Base-by-base conservation (phyloP, 1,140 invertebrate species). In the Trichogramma pretiosum region DNA sequence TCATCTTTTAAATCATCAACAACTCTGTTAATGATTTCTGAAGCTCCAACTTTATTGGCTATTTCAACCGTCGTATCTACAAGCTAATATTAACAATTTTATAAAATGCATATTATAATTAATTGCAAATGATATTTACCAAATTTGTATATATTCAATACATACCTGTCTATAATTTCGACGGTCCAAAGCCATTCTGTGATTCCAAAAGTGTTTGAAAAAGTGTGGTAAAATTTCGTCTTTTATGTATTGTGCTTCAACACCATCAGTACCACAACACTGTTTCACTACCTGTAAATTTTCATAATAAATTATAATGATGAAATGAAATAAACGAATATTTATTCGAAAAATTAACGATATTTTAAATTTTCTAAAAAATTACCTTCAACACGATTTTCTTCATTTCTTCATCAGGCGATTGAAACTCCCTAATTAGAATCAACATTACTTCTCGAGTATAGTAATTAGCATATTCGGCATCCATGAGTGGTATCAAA, bases 361-460 rank as follows among this genome's bases (percentile, higher is more conserved):
- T 36, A 17, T 44, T 45, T 34, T 16, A 42, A 41, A 24, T 35
- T 59, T 61, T n/a, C n/a, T n/a, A n/a, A n/a, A n/a, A n/a, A n/a
- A n/a, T n/a, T 65, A 87, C 89, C 77, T 99, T 99, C 30, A 99
- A 76, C 1, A 99, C 97, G 74, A 99, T 99, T 67, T 99, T 99
- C 67, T 99, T 99, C 97, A 99, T 99, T 80, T 99, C 97, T 73
- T 99, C 97, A 73, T 99, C 97, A 3, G 97, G 96, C 36, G 95
- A 98, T 68, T 97, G 93, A 68, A 99, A 99, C 74, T 99, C 97
- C 71, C 97, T 81, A 62, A 99, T 98, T 7, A 99, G 75, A 71
- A 99, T 99, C 63, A 99, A 77, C 97, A 99, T 99, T 60, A 99
- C 96, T 85, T 99, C 96, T 54, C 93, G 81, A 13, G 96, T 99